A percentile compares a stretch with the other conserved stretches of the same genome.
Conservation (phyloP, 2,888 invertebrate genomes). For the Disparrhopalites patrizii region DNA sequence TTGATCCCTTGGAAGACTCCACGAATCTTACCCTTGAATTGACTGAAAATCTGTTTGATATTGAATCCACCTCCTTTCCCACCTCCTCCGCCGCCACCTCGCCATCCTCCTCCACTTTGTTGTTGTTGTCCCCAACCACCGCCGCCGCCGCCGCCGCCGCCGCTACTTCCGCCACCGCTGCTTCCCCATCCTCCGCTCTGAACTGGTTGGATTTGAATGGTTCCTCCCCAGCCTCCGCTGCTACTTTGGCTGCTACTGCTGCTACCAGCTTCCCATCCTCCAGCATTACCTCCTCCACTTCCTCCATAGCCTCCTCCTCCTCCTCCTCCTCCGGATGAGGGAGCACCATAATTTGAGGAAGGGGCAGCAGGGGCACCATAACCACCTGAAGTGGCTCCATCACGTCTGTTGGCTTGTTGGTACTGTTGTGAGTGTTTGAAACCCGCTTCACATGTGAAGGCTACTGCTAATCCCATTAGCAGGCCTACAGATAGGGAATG, state of each 20-base stretch:
- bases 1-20: slow-evolving; percentile 29
- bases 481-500: slow-evolving; percentile 21
- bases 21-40: slow-evolving; percentile 24
- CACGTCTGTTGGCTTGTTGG: slow-evolving; percentile 19
- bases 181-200: slow-evolving; percentile 13
- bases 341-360: slow-evolving; percentile 21
- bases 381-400: slow-evolving; percentile 20
- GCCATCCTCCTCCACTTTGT: slow-evolving; percentile 17
- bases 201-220: slow-evolving; percentile 24
- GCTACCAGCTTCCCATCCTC: slow-evolving; percentile 23
- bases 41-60: slow-evolving; percentile 27
- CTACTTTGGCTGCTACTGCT: slow-evolving; percentile 9
- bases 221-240: slow-evolving; percentile 6
- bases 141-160: slow-evolving; percentile 25
- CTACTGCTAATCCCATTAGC: slow-evolving; percentile 27
- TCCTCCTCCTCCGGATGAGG: slow-evolving; percentile 14
- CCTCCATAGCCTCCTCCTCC: slow-evolving; percentile 18
- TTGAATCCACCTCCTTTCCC: slow-evolving; percentile 23
- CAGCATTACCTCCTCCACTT: slow-evolving; percentile 7
- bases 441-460: slow-evolving; percentile 16
- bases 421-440: slow-evolving; percentile 10
- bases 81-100: slow-evolving; percentile 23
- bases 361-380: slow-evolving; percentile 20
- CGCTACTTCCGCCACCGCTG: slow-evolving; percentile 18
- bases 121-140: not conserved